phyloP scores from a whole-genome alignment of 2,888 invertebrate genomes.

The Clistopyga incitator region DNA sequence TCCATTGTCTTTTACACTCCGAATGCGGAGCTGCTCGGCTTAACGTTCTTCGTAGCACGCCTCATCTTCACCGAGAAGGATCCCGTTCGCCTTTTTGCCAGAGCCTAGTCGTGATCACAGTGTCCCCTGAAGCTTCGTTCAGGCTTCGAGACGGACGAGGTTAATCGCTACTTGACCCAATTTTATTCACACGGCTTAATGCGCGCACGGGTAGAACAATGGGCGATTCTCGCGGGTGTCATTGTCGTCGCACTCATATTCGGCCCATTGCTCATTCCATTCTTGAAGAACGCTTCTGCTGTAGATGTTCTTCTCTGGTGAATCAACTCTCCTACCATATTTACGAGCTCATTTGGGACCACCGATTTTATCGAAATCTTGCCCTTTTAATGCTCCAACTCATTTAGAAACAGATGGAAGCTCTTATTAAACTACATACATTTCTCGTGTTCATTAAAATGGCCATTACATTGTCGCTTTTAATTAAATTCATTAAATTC shows the following conservation, averaged over 20 bases:
- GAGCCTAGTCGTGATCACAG: conserved; percentile 54
- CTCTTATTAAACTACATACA: not conserved
- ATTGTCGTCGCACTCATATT: conserved; percentile 60
- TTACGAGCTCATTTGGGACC: conserved; percentile 42
- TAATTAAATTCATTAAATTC: not conserved
- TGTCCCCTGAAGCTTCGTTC: conserved; percentile 55
- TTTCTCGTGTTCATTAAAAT: not conserved
- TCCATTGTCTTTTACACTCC: conserved; percentile 10
- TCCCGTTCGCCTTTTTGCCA: conserved; percentile 68
- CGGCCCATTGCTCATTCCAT: conserved; percentile 59
- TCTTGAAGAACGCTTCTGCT: conserved; percentile 21
- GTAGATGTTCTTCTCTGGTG: conserved; percentile 8
- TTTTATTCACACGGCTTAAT: conserved; percentile 81
- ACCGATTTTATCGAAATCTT: conserved; percentile 55
- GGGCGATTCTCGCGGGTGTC: conserved; percentile 75
- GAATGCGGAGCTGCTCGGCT: not conserved
- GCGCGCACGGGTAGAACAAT: conserved; percentile 78
- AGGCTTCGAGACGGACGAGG: conserved; percentile 75
- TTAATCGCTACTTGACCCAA: conserved; percentile 83
- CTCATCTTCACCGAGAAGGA: conserved; percentile 57
- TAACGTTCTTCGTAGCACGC: conserved; percentile 28
- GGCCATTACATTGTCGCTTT: not conserved
- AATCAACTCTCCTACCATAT: conserved; percentile 48
- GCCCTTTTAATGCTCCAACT: conserved; percentile 48
- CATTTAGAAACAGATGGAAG: conserved; percentile 11